Percentiles rank a stretch among this genome's conserved stretches.
phyloP scores from a whole-genome alignment of 2,888 invertebrate genomes.

The Euplexia lucipara region DNA sequence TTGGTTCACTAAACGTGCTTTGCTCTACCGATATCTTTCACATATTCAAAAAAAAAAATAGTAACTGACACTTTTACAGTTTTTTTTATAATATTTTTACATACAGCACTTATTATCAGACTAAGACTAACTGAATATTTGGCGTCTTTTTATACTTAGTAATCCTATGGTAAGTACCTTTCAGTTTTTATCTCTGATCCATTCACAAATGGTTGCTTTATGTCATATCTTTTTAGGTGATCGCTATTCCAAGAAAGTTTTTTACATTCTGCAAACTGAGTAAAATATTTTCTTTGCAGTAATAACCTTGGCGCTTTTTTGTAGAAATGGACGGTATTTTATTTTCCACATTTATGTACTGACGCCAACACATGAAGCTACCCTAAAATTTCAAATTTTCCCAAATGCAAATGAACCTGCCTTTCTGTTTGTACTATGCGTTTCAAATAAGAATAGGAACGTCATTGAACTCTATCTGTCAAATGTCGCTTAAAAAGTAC shows the following conservation, averaged over 20 bases:
- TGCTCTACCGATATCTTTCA: neutral
- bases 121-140: slow-evolving; percentile 17
- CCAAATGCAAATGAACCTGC: too few species aligned
- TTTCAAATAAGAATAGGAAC: too few species aligned
- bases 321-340: too few species aligned
- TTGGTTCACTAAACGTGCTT: too few species aligned
- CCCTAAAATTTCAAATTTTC: too few species aligned
- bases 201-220: slow-evolving; percentile 1
- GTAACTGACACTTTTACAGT: neutral
- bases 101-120: slow-evolving; percentile 19
- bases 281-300: too few species aligned
- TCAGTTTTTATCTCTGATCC: slow-evolving; percentile 9
- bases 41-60: neutral
- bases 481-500: too few species aligned
- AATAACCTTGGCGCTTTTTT: too few species aligned
- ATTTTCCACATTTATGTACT: too few species aligned
- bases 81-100: neutral
- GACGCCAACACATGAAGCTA: too few species aligned
- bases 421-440: too few species aligned
- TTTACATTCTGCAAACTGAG: neutral
- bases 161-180: neutral
- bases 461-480: too few species aligned
- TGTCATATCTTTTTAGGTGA: slow-evolving; percentile 4
- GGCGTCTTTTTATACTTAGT: slow-evolving; percentile 5
- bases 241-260: neutral